A percentile compares a stretch with the other conserved stretches of the same genome.
Conservation (phyloP, 1,140 invertebrate species). For the Mercenaria mercenaria region DNA sequence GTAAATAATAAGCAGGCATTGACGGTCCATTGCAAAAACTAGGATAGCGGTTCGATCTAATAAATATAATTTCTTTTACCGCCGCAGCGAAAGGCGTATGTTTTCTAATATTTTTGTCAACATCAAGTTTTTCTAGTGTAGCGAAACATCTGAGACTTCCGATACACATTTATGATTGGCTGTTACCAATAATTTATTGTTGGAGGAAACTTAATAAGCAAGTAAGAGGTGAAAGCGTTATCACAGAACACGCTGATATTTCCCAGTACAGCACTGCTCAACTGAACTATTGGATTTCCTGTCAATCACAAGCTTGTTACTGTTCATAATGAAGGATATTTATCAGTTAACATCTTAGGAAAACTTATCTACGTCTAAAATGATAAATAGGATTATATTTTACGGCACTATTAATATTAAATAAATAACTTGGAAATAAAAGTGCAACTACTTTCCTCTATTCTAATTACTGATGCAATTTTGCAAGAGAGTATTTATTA, state of each 20-base stretch:
- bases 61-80: no score
- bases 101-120: not conserved
- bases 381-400: not conserved
- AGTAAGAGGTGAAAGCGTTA: not conserved
- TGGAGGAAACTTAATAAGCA: not conserved
- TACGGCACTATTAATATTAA: not conserved
- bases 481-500: no score
- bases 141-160: not conserved
- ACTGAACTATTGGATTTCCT: slow-evolving; percentile 3
- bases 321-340: not conserved
- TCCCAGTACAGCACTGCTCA: not conserved
- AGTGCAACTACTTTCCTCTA: no score
- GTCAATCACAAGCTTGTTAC: not conserved
- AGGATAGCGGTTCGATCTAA: no score
- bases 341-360: not conserved
- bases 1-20: no score
- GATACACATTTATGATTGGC: not conserved
- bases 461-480: no score
- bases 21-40: no score
- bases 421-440: not conserved
- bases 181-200: not conserved
- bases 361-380: not conserved
- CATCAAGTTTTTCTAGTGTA: not conserved
- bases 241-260: not conserved
- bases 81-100: not conserved